Conservation (phyloP, 2,113 vertebrate genomes). For the Gallinago media region DNA sequence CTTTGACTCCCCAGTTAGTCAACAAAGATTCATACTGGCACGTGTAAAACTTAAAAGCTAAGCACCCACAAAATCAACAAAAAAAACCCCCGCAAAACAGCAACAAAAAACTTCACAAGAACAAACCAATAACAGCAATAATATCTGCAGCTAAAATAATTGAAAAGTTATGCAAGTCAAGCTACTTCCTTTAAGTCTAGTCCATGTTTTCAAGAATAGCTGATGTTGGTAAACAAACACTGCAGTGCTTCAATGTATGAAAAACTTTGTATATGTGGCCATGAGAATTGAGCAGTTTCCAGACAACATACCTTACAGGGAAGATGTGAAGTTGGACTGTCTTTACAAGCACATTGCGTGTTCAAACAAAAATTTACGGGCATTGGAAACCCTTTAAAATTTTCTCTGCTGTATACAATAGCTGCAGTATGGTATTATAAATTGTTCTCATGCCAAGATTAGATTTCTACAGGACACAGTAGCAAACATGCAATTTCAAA, state of each 20-base stretch:
- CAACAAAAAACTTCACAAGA: neutral
- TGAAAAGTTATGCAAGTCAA: neutral
- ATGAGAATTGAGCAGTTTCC: neutral
- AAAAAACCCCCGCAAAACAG: neutral
- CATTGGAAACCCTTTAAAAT: neutral
- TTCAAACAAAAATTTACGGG: neutral
- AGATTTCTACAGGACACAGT: neutral
- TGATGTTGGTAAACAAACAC: neutral
- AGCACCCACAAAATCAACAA: neutral
- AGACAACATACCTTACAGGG: neutral
- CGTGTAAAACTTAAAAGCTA: neutral
- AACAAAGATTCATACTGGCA: neutral
- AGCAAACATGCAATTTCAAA: neutral
- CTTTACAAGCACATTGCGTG: neutral
- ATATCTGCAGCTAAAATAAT: neutral
- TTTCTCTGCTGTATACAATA: neutral
- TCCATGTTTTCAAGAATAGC: neutral
- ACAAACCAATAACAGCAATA: neutral
- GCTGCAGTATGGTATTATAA: neutral
- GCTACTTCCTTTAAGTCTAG: neutral
- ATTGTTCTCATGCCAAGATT: neutral
- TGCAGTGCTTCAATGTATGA: neutral
- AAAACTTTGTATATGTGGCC: neutral
- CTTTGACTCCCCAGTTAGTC: neutral
- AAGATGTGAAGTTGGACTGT: neutral